Percentiles rank a stretch among this genome's conserved stretches.
These are phyloP conservation scores for Coboldia fuscipes DNA, from an alignment of 1,140 invertebrate species.

Conservation along the genomic window DNA sequence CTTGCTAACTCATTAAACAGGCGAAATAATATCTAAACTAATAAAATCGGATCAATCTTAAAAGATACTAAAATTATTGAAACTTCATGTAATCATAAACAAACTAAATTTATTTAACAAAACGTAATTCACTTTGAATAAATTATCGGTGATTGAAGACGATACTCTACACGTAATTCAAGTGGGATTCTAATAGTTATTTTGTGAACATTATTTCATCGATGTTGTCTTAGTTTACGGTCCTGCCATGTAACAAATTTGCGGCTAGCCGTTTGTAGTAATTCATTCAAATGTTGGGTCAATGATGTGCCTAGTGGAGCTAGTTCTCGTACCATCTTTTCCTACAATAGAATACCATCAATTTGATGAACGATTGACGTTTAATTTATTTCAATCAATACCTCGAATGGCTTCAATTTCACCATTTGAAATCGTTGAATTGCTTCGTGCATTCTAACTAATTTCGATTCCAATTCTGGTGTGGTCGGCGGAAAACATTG, in stretches of 20 bases:
- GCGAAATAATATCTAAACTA: too few relatives aligned
- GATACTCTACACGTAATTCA: too few relatives aligned
- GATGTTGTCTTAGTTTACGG: slow-evolving; percentile 28
- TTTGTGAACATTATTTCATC: slow-evolving; percentile 8
- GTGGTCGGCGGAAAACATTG: slow-evolving; percentile 75
- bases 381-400: slow-evolving; percentile 14
- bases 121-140: too few relatives aligned
- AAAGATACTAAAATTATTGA: too few relatives aligned
- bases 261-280: slow-evolving; percentile 57
- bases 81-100: too few relatives aligned
- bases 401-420: slow-evolving; percentile 67
- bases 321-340: slow-evolving; percentile 53
- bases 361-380: neutral
- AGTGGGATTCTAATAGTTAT: too few relatives aligned
- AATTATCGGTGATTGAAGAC: too few relatives aligned
- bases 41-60: too few relatives aligned
- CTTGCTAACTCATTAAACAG: too few relatives aligned
- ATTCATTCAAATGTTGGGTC: slow-evolving; percentile 68
- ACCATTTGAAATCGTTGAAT: slow-evolving; percentile 69
- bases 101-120: too few relatives aligned
- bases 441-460: slow-evolving; percentile 67
- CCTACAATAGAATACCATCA: slow-evolving; percentile 26
- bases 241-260: slow-evolving; percentile 74
- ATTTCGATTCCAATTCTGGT: slow-evolving; percentile 54
- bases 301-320: slow-evolving; percentile 57